Conservation (phyloP, 2,113 vertebrate genomes). For the Pangasianodon hypophthalmus region DNA sequence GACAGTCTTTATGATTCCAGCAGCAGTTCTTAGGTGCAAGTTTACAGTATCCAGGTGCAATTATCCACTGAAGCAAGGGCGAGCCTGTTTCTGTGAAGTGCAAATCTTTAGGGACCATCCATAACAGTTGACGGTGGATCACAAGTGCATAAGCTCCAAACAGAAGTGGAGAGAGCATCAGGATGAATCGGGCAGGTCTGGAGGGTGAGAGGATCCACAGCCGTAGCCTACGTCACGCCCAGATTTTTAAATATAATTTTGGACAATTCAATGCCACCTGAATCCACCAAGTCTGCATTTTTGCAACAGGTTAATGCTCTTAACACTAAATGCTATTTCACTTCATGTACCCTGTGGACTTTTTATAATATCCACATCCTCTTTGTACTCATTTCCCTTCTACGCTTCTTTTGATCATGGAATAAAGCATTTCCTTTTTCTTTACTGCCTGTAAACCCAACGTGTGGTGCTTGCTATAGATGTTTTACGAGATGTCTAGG, state of each 20-base stretch:
- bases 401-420: constrained; percentile 36
- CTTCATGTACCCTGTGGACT: not conserved
- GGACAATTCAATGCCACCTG: not conserved
- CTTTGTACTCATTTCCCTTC: not conserved
- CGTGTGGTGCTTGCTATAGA: constrained; percentile 42
- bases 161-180: not conserved
- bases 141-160: not conserved
- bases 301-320: not conserved
- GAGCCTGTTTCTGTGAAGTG: not conserved
- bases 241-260: not conserved
- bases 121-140: not conserved
- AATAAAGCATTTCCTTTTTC: constrained; percentile 27
- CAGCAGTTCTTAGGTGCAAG: not conserved
- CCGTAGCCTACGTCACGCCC: not conserved
- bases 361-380: not conserved
- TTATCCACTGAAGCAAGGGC: not conserved
- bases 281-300: not conserved
- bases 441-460: constrained; percentile 34
- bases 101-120: not conserved
- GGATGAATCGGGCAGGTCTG: not conserved
- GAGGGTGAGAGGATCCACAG: not conserved
- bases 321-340: not conserved
- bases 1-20: not conserved
- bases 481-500: constrained; percentile 49
- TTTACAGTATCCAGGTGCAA: not conserved